Evolutionary conservation across 2,888 invertebrate genomes (phyloP).

Genomic region (Ochropleura plecta): DNA sequence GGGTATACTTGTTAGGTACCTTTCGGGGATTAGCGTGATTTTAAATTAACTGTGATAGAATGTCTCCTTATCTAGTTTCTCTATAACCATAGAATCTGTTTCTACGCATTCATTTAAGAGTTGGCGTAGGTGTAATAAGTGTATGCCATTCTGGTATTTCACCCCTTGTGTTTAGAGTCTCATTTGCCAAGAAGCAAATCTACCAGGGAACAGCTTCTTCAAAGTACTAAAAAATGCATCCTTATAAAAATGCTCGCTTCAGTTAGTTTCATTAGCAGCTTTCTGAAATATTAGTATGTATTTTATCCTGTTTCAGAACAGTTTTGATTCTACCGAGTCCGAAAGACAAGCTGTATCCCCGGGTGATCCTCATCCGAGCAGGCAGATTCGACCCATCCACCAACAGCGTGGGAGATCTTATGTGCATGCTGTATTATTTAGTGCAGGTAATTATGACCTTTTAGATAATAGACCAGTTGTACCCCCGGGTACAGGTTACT

Average conservation of each 20-base stretch:
- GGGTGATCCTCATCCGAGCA: conserved; percentile 90
- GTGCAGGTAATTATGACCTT: conserved; percentile 77
- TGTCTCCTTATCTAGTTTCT: too few relatives aligned
- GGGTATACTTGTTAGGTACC: too few relatives aligned
- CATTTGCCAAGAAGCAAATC: too few relatives aligned
- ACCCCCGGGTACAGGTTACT: not conserved
- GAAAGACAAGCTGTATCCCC: conserved; percentile 80
- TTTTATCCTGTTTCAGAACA: conserved; percentile 75
- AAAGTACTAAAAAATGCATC: not conserved
- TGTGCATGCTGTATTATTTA: conserved; percentile 87
- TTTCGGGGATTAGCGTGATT: too few relatives aligned
- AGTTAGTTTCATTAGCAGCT: not conserved
- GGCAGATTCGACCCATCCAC: conserved; percentile 89
- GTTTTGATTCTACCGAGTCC: conserved; percentile 83
- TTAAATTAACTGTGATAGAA: too few relatives aligned
- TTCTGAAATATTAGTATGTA: not conserved
- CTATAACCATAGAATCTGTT: too few relatives aligned
- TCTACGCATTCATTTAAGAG: not conserved
- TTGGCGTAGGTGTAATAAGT: not conserved
- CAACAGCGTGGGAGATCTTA: conserved; percentile 88
- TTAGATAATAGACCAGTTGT: not conserved
- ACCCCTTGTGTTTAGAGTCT: too few relatives aligned
- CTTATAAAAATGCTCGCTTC: not conserved
- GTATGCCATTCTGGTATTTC: too few relatives aligned
- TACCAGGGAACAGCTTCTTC: not conserved